phyloP scores from a whole-genome alignment of 2,797 vertebrate species.

The Lophius americanus region DNA sequence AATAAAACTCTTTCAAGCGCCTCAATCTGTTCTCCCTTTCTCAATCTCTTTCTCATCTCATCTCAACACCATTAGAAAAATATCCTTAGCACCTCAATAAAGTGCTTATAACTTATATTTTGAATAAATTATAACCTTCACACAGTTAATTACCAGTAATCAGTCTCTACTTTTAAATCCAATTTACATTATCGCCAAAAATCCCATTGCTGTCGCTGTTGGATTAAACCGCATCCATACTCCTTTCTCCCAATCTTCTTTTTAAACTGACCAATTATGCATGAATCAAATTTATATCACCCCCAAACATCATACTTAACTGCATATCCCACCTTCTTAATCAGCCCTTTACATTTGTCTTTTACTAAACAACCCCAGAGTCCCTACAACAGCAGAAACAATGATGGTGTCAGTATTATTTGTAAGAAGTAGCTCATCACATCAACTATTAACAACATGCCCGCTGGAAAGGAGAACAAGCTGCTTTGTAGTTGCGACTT shows the following conservation, averaged over 20 bases:
- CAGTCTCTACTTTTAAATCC: constrained; percentile 31
- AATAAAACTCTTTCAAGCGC: constrained; percentile 43
- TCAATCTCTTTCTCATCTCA: constrained; percentile 17
- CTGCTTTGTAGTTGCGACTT: constrained; percentile 41
- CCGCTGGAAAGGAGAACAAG: constrained; percentile 21
- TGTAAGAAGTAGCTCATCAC: constrained; percentile 24
- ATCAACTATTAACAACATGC: constrained; percentile 60
- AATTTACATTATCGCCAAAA: constrained; percentile 48
- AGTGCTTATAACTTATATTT: constrained; percentile 47
- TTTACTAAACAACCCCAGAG: constrained; percentile 24
- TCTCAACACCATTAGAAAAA: constrained; percentile 29
- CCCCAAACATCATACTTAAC: constrained; percentile 25
- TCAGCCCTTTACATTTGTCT: constrained; percentile 25
- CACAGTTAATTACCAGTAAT: constrained; percentile 38
- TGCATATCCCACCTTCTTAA: constrained; percentile 32
- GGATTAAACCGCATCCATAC: constrained; percentile 29
- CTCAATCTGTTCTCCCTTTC: constrained; percentile 24
- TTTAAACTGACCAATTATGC: constrained; percentile 28
- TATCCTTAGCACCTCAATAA: constrained; percentile 38
- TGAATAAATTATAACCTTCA: constrained; percentile 42
- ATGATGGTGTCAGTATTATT: constrained; percentile 33
- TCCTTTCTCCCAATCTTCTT: constrained; percentile 4
- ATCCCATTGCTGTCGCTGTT: constrained; percentile 26
- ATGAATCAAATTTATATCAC: constrained; percentile 38
- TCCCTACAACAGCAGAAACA: constrained; percentile 37